These are phyloP conservation scores for Micrasema longulum DNA, from an alignment of 1,140 invertebrate genomes.

Conservation along the genomic window DNA sequence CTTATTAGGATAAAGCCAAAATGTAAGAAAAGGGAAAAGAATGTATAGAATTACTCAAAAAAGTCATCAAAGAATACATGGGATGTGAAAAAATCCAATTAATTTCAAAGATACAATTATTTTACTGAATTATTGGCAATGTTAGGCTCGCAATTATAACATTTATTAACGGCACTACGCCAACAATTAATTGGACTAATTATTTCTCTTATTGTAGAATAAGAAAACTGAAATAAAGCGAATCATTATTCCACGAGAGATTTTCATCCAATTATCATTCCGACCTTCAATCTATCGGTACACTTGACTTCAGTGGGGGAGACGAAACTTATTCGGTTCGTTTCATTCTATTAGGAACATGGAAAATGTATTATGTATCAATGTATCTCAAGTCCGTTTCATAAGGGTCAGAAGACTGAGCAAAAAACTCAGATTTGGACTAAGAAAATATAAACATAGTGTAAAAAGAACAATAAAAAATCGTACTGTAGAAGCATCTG, in stretches of 20 bases:
- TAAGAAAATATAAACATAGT: no score
- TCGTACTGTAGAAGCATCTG: no score
- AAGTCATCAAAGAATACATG: no score
- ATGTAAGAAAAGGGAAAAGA: no score
- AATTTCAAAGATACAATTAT: no score
- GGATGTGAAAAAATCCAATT: no score
- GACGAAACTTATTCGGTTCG: slow-evolving; percentile 29
- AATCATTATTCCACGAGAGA: slow-evolving; percentile 1
- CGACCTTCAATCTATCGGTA: slow-evolving; percentile 14
- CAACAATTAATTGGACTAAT: slow-evolving; percentile 28
- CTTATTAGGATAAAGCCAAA: no score
- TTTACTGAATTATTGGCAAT: no score
- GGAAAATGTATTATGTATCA: slow-evolving; percentile 27
- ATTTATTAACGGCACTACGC: not conserved
- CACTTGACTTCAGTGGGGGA: slow-evolving; percentile 7
- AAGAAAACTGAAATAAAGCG: not conserved
- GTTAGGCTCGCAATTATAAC: not conserved
- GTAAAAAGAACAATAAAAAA: no score
- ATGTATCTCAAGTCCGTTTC: slow-evolving; percentile 6
- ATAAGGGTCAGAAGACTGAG: no score
- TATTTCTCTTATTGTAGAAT: slow-evolving; percentile 1
- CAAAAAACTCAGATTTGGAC: no score
- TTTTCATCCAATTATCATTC: slow-evolving; percentile 25
- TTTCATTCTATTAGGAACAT: slow-evolving; percentile 39
- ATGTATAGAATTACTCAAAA: no score